A percentile compares a stretch with the other conserved stretches of the same genome.
Evolutionary conservation across 2,888 invertebrate genomes (phyloP).

Genomic region (Eubasilissa splendida): DNA sequence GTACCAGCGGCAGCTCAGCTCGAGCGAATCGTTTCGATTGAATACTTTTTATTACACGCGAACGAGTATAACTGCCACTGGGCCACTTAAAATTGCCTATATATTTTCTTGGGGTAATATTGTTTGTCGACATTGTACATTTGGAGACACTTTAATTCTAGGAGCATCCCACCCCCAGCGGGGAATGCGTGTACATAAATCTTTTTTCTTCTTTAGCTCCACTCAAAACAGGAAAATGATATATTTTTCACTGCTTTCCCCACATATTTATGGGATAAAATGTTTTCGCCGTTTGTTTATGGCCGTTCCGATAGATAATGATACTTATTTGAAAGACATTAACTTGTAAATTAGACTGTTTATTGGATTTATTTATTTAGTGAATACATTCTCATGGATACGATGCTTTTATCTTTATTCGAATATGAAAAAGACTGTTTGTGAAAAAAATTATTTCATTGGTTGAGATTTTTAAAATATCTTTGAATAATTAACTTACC

Average conservation of each 20-base stretch:
- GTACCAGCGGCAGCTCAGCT: background rate
- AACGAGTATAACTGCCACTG: slow-evolving; percentile 66
- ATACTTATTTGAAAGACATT: slow-evolving; percentile 48
- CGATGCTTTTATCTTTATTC: background rate
- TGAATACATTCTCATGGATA: background rate
- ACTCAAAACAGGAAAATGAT: slow-evolving; percentile 53
- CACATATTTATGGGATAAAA: slow-evolving; percentile 31
- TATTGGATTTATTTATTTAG: slow-evolving; percentile 20
- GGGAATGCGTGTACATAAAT: slow-evolving; percentile 37
- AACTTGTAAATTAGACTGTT: slow-evolving; percentile 40
- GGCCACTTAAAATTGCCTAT: slow-evolving; percentile 71
- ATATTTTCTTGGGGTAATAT: slow-evolving; percentile 74
- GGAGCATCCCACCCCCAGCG: slow-evolving; percentile 14
- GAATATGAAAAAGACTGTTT: background rate
- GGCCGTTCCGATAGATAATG: slow-evolving; percentile 40
- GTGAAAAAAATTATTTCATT: background rate
- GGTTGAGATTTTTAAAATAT: background rate
- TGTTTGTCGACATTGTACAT: slow-evolving; percentile 66
- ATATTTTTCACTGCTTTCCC: slow-evolving; percentile 47
- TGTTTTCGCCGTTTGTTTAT: slow-evolving; percentile 41
- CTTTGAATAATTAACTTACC: no score
- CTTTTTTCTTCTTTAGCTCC: slow-evolving; percentile 46
- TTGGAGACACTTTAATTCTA: slow-evolving; percentile 72
- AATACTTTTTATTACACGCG: slow-evolving; percentile 37
- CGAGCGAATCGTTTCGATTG: slow-evolving; percentile 26